Evolutionary conservation across 2,113 vertebrate species (phyloP), one percentile per base, ranked within the genome.

Genomic region (Cyanoramphus novaezelandiae): DNA sequence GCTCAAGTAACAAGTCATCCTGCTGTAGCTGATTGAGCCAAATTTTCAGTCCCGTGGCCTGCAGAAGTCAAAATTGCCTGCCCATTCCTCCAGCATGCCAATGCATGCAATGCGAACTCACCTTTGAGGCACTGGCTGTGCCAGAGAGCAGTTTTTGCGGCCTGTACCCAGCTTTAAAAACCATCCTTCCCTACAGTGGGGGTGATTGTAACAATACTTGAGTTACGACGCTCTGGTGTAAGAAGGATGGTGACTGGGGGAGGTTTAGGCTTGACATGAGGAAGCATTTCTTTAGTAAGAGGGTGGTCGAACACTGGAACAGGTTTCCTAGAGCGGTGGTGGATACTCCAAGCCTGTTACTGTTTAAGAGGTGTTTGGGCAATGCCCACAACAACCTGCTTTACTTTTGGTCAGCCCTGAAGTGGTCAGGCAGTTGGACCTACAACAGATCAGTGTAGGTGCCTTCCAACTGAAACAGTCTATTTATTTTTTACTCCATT

Each of bases 261-360:
- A 39, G n/a, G 24, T 11, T 20, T 5, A n/a, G 52, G 3, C 24
- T 14, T 13, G n/a, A 8, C 19, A 1, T 6, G 3, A 7, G 24
- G 35, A 60, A 69, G 43, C 23, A 8, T 70, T 86, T 70, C 20
- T 49, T 35, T 12, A 2, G 11, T 1, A 0, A 29, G 49, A 27
- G 13, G 28, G 31, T 62, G 29, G 9, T 35, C 23, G 7, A 7
- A 16, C 7, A 1, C 55, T 44, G 39, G 3, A 50, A 13, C 7
- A 12, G 33, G 25, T 35, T 65, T 65, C 37, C 17, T 13, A 5
- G 28, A 37, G 31, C 25, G 28, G 17, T 5, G 10, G 12, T 5
- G 6, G 5, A 2, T 49, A 28, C 27, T 53, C 15, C 43, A 20
- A 8, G 23, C 23, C n/a, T 11, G 29, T 13, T 13, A 5, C 31